Percentiles rank a stretch among this genome's conserved stretches.
These are phyloP conservation scores for Chiloscyllium plagiosum DNA, from an alignment of 2,113 vertebrate species.

Conservation along the genomic window DNA sequence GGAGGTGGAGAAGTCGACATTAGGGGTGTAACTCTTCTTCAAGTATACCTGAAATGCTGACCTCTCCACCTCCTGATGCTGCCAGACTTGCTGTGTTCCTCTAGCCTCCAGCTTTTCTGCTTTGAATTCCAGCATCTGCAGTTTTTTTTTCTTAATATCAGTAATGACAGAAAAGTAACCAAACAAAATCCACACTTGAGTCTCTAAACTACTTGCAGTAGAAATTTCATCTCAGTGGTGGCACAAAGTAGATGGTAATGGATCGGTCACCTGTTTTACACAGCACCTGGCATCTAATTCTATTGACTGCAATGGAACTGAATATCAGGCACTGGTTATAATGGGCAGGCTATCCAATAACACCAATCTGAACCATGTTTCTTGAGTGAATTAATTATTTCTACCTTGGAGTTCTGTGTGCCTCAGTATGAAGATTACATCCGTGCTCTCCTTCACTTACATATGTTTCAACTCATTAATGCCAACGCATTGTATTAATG, in stretches of 20 bases:
- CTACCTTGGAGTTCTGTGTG: neutral
- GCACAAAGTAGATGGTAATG: neutral
- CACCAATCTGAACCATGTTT: neutral
- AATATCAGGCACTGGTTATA: neutral
- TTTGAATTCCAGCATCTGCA: too few species aligned
- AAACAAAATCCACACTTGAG: neutral
- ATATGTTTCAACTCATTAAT: neutral
- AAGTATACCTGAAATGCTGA: too few species aligned
- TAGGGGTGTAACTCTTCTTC: too few species aligned
- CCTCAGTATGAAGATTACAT: neutral
- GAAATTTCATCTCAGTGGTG: neutral
- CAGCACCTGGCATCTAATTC: neutral
- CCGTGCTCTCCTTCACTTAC: neutral
- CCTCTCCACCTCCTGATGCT: too few species aligned
- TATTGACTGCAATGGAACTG: neutral
- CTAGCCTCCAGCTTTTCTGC: too few species aligned
- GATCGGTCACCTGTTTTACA: neutral
- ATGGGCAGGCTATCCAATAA: neutral
- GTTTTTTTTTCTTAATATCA: too few species aligned
- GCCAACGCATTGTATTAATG: neutral
- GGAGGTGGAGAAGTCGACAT: too few species aligned
- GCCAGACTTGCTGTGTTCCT: too few species aligned
- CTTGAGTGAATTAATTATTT: neutral
- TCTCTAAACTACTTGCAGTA: neutral
- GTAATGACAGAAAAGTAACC: neutral